A percentile compares a stretch with the other conserved stretches of the same genome.
Evolutionary conservation across 2,888 invertebrate species (phyloP).

Genomic region (Cheilosia impressa): DNA sequence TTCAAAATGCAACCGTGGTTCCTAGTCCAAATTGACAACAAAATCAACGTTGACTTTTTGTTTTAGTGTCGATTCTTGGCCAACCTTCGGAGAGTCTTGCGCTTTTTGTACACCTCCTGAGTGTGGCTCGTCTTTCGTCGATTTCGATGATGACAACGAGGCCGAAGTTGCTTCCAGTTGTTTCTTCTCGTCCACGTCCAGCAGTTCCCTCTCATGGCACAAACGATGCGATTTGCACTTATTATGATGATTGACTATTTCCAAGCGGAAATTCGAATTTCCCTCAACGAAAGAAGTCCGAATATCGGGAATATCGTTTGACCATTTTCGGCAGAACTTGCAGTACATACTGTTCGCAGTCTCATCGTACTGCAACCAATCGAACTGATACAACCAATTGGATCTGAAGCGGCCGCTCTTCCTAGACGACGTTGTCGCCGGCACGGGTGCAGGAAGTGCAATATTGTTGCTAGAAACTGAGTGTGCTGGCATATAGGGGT

Average conservation of each 20-base stretch:
- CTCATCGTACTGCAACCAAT: slow-evolving; percentile 90
- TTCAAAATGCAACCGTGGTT: slow-evolving; percentile 46
- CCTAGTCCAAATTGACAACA: slow-evolving; percentile 62
- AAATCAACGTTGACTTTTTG: slow-evolving; percentile 43
- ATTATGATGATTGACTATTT: slow-evolving; percentile 91
- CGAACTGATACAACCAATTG: slow-evolving; percentile 88
- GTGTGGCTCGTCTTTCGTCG: not conserved
- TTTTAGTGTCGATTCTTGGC: slow-evolving; percentile 29
- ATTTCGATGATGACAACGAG: slow-evolving; percentile 1
- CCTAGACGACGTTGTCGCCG: slow-evolving; percentile 83
- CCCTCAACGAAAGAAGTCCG: slow-evolving; percentile 92
- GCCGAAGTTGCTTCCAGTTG: slow-evolving; percentile 26
- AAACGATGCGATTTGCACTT: slow-evolving; percentile 90
- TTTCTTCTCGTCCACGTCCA: slow-evolving; percentile 77
- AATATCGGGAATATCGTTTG: slow-evolving; percentile 88
- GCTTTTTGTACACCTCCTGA: slow-evolving; percentile 19
- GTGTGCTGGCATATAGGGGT: slow-evolving; percentile 77
- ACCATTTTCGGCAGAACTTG: slow-evolving; percentile 90
- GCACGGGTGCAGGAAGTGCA: slow-evolving; percentile 83
- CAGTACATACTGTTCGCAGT: slow-evolving; percentile 89
- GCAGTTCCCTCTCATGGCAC: slow-evolving; percentile 85
- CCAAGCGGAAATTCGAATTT: slow-evolving; percentile 90
- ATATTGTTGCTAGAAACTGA: slow-evolving; percentile 44
- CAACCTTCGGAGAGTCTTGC: slow-evolving; percentile 28
- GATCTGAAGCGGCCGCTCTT: slow-evolving; percentile 88